These are phyloP conservation scores for Rhinogobio ventralis DNA, from an alignment of 2,797 vertebrate species.

Conservation along the genomic window DNA sequence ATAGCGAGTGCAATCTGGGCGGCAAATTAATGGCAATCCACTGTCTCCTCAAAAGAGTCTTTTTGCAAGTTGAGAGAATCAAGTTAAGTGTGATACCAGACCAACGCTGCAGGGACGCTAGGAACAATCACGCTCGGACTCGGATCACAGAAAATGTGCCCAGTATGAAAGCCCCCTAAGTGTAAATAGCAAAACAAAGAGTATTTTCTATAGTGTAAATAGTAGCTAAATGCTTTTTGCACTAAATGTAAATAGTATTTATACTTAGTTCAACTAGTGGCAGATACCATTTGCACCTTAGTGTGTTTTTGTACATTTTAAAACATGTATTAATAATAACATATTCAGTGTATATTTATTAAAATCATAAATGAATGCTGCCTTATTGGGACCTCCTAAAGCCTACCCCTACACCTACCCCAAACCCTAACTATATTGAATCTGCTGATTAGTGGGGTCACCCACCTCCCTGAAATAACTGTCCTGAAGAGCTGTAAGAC, in stretches of 20 bases:
- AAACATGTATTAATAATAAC: background rate
- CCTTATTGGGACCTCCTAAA: background rate
- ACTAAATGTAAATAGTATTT: background rate
- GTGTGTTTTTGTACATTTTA: background rate
- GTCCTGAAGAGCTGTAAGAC: slow-evolving; percentile 19
- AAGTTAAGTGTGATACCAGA: too few relatives aligned
- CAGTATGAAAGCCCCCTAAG: background rate
- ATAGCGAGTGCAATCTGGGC: too few relatives aligned
- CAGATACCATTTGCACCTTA: background rate
- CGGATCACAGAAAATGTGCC: too few relatives aligned
- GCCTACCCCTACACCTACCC: background rate
- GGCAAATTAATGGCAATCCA: too few relatives aligned
- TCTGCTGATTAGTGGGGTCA: slow-evolving; percentile 41
- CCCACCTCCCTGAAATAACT: slow-evolving; percentile 19
- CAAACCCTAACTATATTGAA: background rate
- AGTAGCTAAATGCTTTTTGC: background rate
- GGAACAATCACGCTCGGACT: too few relatives aligned
- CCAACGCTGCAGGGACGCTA: too few relatives aligned
- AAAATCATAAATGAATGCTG: background rate
- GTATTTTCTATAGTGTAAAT: background rate
- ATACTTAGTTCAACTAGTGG: background rate
- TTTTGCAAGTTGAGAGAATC: too few relatives aligned
- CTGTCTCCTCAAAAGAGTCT: too few relatives aligned
- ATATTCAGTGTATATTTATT: background rate
- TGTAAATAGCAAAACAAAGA: background rate